These are phyloP conservation scores for Hucho hucho DNA, from an alignment of 2,113 vertebrate species.

Conservation along the genomic window DNA sequence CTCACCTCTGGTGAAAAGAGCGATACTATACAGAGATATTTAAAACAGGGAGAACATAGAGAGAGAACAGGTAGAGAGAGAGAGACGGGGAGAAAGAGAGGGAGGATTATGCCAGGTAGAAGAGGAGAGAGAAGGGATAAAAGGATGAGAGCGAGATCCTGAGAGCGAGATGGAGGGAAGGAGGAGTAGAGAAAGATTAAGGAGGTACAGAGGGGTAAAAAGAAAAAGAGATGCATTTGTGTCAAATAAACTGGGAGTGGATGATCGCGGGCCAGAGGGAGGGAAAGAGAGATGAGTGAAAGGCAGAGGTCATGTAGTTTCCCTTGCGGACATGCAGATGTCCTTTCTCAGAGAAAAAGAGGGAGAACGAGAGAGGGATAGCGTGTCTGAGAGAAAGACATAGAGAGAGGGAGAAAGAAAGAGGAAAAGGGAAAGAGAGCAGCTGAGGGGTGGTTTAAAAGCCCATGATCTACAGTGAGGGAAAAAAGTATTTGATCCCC, in stretches of 20 bases:
- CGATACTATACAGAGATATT: not conserved
- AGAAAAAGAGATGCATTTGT: too few relatives aligned
- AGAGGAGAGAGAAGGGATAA: not conserved
- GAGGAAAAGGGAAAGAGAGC: conserved; percentile 34
- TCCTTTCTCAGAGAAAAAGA: not conserved
- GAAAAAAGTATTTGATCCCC: too few relatives aligned
- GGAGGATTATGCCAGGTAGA: not conserved
- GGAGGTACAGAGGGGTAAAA: not conserved
- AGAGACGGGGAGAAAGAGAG: not conserved
- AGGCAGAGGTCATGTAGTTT: too few relatives aligned
- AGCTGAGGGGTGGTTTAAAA: not conserved
- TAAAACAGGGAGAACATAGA: not conserved
- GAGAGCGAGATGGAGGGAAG: too few relatives aligned
- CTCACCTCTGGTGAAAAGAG: not conserved
- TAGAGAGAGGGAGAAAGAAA: conserved; percentile 25
- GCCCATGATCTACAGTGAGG: not conserved
- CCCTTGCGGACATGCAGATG: too few relatives aligned
- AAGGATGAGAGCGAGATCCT: conserved; percentile 15
- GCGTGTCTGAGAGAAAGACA: conserved; percentile 8
- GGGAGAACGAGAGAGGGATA: conserved; percentile 6
- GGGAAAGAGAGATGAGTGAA: not conserved
- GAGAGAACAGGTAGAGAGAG: not conserved
- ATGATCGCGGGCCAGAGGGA: not conserved
- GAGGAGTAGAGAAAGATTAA: not conserved
- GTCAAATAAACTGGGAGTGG: not conserved